Evolutionary conservation across 2,797 vertebrate species (phyloP).

Genomic region (Sebastes iracundus): DNA sequence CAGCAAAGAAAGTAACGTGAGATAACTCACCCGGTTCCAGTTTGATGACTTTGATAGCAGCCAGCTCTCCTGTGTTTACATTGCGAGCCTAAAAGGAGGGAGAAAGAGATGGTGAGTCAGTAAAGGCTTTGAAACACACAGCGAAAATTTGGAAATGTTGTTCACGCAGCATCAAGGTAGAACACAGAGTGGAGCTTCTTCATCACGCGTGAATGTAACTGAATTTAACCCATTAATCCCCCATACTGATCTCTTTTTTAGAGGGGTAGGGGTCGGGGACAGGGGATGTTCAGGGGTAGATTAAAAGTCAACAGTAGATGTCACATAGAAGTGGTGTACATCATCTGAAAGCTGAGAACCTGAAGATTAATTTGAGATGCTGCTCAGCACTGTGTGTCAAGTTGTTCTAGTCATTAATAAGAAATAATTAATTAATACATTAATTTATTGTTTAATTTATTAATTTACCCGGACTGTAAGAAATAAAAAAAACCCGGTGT

Average conservation of each 20-base stretch:
- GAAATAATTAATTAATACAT: too few relatives aligned
- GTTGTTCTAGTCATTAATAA: too few relatives aligned
- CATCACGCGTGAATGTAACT: not conserved
- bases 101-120: constrained; percentile 19
- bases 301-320: too few relatives aligned
- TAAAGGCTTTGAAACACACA: not conserved
- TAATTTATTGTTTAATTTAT: too few relatives aligned
- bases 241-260: too few relatives aligned
- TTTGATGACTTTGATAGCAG: constrained; percentile 99
- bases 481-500: not conserved
- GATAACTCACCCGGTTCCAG: constrained; percentile 93
- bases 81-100: constrained; percentile 89
- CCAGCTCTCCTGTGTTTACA: constrained; percentile 97
- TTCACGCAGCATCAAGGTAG: not conserved
- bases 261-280: too few relatives aligned
- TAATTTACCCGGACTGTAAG: not conserved
- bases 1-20: not conserved
- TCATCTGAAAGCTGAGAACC: too few relatives aligned
- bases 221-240: too few relatives aligned
- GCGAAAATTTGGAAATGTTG: not conserved
- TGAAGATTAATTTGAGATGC: too few relatives aligned
- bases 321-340: too few relatives aligned
- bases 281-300: too few relatives aligned
- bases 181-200: not conserved
- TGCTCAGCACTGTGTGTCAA: too few relatives aligned